These are phyloP conservation scores for Nerophis lumbriciformis DNA, from an alignment of 2,113 vertebrate genomes.

Conservation along the genomic window DNA sequence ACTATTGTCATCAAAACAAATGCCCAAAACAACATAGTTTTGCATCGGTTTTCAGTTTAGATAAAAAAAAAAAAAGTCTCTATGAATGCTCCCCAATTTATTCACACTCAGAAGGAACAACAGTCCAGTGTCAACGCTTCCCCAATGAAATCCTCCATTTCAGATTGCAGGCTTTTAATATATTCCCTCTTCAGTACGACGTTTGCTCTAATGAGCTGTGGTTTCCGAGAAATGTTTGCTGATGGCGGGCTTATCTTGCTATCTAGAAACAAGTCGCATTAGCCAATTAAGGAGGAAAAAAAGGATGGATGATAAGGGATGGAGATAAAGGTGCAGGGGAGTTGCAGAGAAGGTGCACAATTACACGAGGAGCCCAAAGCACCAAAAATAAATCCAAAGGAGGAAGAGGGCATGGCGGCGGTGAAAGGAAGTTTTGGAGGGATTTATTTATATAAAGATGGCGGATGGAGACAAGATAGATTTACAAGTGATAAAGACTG, in stretches of 20 bases:
- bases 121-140: no score
- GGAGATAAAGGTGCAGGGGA: constrained; percentile 31
- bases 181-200: background rate
- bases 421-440: constrained; percentile 4
- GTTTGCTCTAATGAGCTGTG: constrained; percentile 38
- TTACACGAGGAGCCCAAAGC: constrained; percentile 23
- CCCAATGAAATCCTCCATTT: no score
- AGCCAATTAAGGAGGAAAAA: constrained; percentile 37
- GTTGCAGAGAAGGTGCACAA: constrained; percentile 49
- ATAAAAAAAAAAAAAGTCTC: no score
- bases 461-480: constrained; percentile 34
- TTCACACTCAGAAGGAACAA: no score
- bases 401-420: constrained; percentile 19
- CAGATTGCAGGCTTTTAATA: constrained; percentile 4
- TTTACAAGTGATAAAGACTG: constrained; percentile 19
- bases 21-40: no score
- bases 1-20: no score
- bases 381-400: constrained; percentile 30
- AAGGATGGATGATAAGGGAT: constrained; percentile 39
- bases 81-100: no score
- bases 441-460: constrained; percentile 45
- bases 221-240: constrained; percentile 28
- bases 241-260: constrained; percentile 40
- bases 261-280: constrained; percentile 41
- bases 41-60: no score